Percentiles rank a stretch among this genome's conserved stretches.
Conservation (phyloP, 2,113 vertebrate species). For the Patagioenas fasciata region DNA sequence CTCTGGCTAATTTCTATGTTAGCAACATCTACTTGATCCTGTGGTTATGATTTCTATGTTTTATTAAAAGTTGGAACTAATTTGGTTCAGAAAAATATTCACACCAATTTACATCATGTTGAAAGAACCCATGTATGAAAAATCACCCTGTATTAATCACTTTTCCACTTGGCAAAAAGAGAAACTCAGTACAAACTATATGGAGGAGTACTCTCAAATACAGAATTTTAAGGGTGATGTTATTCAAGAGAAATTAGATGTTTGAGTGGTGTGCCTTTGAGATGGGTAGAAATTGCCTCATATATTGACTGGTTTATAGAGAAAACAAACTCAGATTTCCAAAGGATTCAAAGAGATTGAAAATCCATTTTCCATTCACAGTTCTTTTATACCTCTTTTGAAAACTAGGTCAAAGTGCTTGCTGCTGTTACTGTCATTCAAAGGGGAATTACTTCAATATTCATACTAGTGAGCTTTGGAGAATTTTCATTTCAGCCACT, state of each 20-base stretch:
- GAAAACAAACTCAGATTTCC: conserved; percentile 3
- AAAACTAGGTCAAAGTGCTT: background rate
- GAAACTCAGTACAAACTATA: background rate
- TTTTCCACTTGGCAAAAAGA: background rate
- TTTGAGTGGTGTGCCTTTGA: background rate
- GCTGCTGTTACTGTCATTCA: conserved; percentile 4
- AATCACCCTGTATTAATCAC: background rate
- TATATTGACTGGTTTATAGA: background rate
- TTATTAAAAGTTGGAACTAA: background rate
- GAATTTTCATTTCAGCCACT: background rate
- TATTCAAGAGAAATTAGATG: background rate
- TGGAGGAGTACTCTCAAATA: background rate
- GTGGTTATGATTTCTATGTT: conserved; percentile 4
- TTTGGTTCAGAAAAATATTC: background rate
- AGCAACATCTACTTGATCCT: background rate
- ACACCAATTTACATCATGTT: background rate
- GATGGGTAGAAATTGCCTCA: background rate
- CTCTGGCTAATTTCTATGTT: background rate
- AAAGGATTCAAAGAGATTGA: background rate
- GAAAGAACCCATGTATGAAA: background rate
- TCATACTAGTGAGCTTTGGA: background rate
- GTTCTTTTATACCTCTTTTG: background rate
- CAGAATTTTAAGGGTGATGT: background rate
- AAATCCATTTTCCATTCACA: background rate
- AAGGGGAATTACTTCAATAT: background rate